Conservation (phyloP, 1,140 invertebrate species). For the Lamellibrachia luymesi region DNA sequence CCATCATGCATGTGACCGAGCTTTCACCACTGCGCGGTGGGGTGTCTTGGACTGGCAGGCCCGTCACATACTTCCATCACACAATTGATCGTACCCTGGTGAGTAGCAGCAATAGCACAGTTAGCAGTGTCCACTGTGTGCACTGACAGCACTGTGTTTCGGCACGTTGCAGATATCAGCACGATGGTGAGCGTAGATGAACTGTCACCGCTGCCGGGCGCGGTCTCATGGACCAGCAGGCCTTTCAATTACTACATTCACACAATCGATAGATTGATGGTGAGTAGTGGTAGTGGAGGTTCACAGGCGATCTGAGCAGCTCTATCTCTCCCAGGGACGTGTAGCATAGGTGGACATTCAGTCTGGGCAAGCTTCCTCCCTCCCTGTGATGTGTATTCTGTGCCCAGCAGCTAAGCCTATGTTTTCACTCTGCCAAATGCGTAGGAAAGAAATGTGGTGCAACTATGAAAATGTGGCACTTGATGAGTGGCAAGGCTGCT, state of each 20-base stretch:
- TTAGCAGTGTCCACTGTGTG: not conserved
- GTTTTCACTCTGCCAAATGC: not conserved
- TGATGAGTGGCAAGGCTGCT: not conserved
- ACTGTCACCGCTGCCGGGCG: conserved; percentile 84
- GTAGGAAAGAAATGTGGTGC: not conserved
- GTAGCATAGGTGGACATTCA: too few species aligned
- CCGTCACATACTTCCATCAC: conserved; percentile 96
- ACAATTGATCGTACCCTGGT: conserved; percentile 88
- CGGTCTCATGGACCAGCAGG: conserved; percentile 94
- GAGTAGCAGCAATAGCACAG: conserved; percentile 26
- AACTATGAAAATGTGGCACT: not conserved
- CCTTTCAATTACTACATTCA: conserved; percentile 95
- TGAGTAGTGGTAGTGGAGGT: conserved; percentile 33
- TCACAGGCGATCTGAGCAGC: not conserved
- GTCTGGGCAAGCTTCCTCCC: not conserved
- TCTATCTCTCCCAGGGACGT: not conserved
- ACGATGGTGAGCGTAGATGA: conserved; percentile 95
- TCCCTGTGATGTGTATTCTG: not conserved
- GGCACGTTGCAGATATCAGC: conserved; percentile 73
- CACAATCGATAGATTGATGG: conserved; percentile 74
- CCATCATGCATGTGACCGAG: conserved; percentile 96
- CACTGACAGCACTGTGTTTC: not conserved
- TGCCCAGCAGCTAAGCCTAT: not conserved
- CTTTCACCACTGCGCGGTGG: conserved; percentile 91
- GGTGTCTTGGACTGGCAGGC: conserved; percentile 97